Evolutionary conservation across 2,113 vertebrate genomes (phyloP).

Genomic region (Pungitius pungitius): DNA sequence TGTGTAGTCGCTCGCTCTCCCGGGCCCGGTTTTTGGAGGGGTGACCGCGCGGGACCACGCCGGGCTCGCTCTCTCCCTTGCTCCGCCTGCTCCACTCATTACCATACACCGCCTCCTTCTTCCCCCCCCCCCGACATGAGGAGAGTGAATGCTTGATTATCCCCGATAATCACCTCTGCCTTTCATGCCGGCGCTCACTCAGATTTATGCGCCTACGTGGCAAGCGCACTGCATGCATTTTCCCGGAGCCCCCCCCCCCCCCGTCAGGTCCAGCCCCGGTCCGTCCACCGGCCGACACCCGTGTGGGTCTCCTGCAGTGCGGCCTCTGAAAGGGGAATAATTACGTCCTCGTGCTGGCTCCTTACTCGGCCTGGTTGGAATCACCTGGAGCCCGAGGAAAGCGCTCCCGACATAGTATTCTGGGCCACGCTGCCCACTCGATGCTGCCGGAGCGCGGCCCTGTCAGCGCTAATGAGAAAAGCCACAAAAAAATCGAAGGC

Average conservation of each 20-base stretch:
- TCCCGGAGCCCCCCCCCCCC: neutral
- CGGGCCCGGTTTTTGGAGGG: constrained; percentile 57
- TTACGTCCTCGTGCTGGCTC: constrained; percentile 57
- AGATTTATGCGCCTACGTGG: constrained; percentile 60
- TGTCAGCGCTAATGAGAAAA: constrained; percentile 75
- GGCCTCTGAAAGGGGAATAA: constrained; percentile 66
- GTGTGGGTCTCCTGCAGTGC: constrained; percentile 57
- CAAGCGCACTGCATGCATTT: constrained; percentile 52
- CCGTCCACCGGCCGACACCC: neutral
- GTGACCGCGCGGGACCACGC: too few species aligned
- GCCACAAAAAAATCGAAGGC: constrained; percentile 63
- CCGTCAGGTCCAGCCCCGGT: too few species aligned
- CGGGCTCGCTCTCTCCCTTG: neutral
- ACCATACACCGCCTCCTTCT: constrained; percentile 58
- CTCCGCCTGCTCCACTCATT: constrained; percentile 47
- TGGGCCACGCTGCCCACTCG: constrained; percentile 24
- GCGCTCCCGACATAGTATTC: constrained; percentile 21
- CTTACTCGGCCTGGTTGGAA: constrained; percentile 54
- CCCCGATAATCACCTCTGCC: constrained; percentile 71
- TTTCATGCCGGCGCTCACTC: constrained; percentile 69
- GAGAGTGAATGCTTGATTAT: constrained; percentile 78
- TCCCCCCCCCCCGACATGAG: constrained; percentile 54
- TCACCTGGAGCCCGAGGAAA: constrained; percentile 58
- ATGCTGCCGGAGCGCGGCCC: constrained; percentile 33
- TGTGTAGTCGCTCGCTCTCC: constrained; percentile 44